Percentiles rank a stretch among this genome's conserved stretches.
These are phyloP conservation scores for Pituophis catenifer DNA, from an alignment of 2,113 vertebrate species.

Conservation along the genomic window DNA sequence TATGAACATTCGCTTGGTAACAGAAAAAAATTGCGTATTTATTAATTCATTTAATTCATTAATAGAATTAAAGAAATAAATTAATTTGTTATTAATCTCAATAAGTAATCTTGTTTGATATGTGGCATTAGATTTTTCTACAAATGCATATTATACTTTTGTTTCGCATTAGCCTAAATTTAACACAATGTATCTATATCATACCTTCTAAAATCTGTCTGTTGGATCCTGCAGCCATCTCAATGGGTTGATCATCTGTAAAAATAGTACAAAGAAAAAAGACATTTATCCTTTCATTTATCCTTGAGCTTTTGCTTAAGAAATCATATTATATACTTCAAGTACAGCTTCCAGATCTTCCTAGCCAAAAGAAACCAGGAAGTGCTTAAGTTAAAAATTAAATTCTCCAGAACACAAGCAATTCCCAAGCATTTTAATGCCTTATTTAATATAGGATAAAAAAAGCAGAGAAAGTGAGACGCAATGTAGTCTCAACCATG, in stretches of 20 bases:
- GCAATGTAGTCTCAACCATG: background rate
- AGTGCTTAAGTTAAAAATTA: background rate
- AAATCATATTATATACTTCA: background rate
- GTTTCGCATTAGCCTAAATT: background rate
- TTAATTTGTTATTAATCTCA: background rate
- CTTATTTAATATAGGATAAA: background rate
- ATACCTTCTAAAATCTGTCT: conserved; percentile 97
- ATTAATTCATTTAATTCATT: background rate
- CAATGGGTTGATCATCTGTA: conserved; percentile 78
- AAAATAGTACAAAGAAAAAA: conserved; percentile 59
- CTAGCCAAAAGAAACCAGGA: background rate
- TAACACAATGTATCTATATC: background rate
- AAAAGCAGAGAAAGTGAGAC: background rate
- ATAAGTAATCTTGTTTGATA: background rate
- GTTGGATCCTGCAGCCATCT: conserved; percentile 78
- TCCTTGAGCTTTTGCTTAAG: background rate
- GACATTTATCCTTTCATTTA: conserved; percentile 26
- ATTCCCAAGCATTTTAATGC: background rate
- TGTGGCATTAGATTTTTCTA: background rate
- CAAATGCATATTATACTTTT: background rate
- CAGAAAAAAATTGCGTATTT: background rate
- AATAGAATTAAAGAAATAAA: background rate
- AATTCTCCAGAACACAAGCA: background rate
- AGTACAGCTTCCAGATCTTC: background rate
- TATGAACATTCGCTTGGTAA: background rate